These are phyloP conservation scores for Drosophila melanosoma DNA, from an alignment of 2,888 invertebrate species.

Conservation along the genomic window DNA sequence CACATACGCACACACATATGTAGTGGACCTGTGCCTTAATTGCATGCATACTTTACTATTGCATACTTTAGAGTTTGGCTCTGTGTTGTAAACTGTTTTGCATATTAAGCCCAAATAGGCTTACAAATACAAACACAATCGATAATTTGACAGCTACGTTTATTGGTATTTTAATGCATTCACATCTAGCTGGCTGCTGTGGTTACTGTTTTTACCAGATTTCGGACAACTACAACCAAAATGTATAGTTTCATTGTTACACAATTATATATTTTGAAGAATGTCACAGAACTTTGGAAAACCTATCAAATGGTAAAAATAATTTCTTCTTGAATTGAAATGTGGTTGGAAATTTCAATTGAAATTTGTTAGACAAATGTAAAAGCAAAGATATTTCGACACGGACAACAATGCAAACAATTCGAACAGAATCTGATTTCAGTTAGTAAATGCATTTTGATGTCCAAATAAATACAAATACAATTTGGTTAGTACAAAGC, in stretches of 20 bases:
- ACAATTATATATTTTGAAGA: conserved; percentile 3
- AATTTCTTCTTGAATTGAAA: neutral
- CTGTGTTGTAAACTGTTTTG: conserved; percentile 50
- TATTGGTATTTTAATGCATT: conserved; percentile 32
- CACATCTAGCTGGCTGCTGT: conserved; percentile 9
- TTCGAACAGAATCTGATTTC: neutral
- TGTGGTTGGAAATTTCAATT: neutral
- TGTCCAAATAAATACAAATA: neutral
- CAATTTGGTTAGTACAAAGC: neutral
- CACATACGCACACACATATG: conserved; percentile 9
- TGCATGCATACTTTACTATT: conserved; percentile 51
- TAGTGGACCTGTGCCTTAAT: conserved; percentile 51
- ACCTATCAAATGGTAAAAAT: neutral
- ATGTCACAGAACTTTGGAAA: neutral
- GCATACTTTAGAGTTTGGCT: conserved; percentile 42
- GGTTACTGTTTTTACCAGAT: conserved; percentile 9
- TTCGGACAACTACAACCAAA: neutral
- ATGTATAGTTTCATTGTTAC: conserved; percentile 3
- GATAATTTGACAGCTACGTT: conserved; percentile 56
- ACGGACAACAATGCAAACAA: neutral
- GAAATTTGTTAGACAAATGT: conserved; percentile 2
- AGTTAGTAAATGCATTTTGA: neutral
- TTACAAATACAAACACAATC: conserved; percentile 46
- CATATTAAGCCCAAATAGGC: conserved; percentile 44
- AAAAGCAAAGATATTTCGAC: neutral